Evolutionary conservation across 2,113 vertebrate genomes (phyloP), one percentile per base, ranked within the genome.

Genomic region (Lepus americanus): DNA sequence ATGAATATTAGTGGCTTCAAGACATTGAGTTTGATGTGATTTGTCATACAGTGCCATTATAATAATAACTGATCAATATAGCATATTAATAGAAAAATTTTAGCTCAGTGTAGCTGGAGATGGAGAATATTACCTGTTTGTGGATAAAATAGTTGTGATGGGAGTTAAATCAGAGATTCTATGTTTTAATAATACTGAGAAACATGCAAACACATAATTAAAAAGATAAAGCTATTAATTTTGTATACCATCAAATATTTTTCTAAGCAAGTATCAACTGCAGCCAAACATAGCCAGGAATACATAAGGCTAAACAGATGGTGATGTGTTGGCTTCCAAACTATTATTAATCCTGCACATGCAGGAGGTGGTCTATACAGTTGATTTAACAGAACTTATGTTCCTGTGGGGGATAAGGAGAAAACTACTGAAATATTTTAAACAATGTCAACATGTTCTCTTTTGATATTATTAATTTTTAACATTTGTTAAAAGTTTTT

Each of bases 351-450:
- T 10, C 51, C 39, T 51, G 36, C n/a, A 72, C 9, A 23, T 74
- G 31, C 33, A 61, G 51, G 27, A 81, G 19, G 59, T 25, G 44
- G 80, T 86, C 80, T 66, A n/a, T 81, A 73, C 25, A 81, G 74
- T 19, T 77, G 78, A 51, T 66, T 94, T 67, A 92, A 53, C 70
- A 82, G 49, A 81, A 89, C 3, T 91, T 82, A 94, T 9, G 13
- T 44, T 25, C 12, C 49, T 27, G 19, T 53, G 76, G 39, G 59
- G 11, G 36, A 51, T 29, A 94, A 29, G 23, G 14, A 76, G 27
- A 94, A 55, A 1, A 61, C 22, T 5, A 33, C 1, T 94, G 44
- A 67, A 86, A 73, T 72, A 59, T 9, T 84, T 51, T 64, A 72
- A 89, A 66, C 91, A 53, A 36, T 53, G 49, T 1, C 29, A 53